Evolutionary conservation across 2,888 invertebrate genomes (phyloP).

Genomic region (Tetranychus truncatus): DNA sequence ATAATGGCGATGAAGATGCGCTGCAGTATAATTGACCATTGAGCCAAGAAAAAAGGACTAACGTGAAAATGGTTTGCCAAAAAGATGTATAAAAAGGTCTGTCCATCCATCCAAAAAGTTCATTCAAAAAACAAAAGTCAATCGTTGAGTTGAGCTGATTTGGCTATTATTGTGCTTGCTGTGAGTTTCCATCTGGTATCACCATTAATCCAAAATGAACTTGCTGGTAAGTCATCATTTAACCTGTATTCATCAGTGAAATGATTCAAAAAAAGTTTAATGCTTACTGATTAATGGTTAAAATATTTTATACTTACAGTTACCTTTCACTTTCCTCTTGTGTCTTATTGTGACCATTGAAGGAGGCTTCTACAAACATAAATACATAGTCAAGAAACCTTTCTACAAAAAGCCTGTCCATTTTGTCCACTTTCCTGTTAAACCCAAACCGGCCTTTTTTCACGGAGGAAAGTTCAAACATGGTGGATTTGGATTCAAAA

Average conservation of each 20-base stretch:
- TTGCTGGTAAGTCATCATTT: not conserved
- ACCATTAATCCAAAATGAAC: not conserved
- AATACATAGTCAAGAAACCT: not conserved
- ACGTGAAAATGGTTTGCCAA: too few species aligned
- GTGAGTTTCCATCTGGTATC: not conserved
- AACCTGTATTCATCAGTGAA: too few species aligned
- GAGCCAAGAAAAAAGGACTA: too few species aligned
- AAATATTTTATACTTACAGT: not conserved
- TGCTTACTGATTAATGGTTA: not conserved
- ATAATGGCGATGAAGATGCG: too few species aligned
- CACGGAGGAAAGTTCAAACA: not conserved
- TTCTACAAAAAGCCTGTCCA: not conserved
- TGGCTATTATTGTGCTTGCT: too few species aligned
- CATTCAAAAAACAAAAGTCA: too few species aligned
- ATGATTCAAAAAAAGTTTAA: too few species aligned
- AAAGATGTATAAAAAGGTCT: too few species aligned
- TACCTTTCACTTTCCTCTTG: not conserved
- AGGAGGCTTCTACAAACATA: not conserved
- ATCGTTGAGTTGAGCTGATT: too few species aligned
- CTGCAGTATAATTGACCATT: too few species aligned
- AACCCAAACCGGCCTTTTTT: not conserved
- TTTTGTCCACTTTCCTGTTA: not conserved
- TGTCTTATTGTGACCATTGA: not conserved
- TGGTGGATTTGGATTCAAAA: not conserved
- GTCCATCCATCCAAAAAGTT: too few species aligned